A percentile compares a stretch with the other conserved stretches of the same genome.
phyloP scores from a whole-genome alignment of 2,888 invertebrate species.

The Oxycera nigricornis region DNA sequence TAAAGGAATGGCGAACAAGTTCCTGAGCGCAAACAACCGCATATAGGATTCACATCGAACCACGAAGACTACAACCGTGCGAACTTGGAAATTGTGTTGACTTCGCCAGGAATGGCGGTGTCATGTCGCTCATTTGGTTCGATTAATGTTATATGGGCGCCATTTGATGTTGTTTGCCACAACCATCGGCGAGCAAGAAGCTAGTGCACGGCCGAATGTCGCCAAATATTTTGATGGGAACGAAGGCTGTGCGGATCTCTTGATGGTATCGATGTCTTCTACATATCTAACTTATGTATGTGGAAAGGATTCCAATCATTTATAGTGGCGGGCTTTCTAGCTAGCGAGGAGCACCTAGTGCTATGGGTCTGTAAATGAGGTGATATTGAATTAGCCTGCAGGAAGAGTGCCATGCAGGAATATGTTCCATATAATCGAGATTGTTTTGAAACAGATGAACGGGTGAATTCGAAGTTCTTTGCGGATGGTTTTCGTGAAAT shows the following conservation, averaged over 20 bases:
- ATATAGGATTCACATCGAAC: neutral
- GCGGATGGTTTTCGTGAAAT: too few species aligned
- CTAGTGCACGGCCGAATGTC: neutral
- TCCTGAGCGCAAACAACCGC: neutral
- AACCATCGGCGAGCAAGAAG: neutral
- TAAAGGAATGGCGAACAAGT: neutral
- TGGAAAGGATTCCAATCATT: too few species aligned
- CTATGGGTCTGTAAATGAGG: too few species aligned
- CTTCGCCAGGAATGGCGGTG: slow-evolving; percentile 24
- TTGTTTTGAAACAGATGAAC: too few species aligned
- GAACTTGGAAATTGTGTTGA: slow-evolving; percentile 19
- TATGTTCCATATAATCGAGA: too few species aligned
- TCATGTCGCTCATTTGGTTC: slow-evolving; percentile 30
- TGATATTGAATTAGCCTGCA: too few species aligned
- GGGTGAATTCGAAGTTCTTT: too few species aligned
- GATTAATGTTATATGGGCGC: slow-evolving; percentile 37
- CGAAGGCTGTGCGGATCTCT: neutral
- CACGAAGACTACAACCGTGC: slow-evolving; percentile 3
- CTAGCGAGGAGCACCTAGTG: too few species aligned
- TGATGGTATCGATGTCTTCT: neutral
- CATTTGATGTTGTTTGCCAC: slow-evolving; percentile 34
- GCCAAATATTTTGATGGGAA: slow-evolving; percentile 16
- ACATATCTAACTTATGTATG: too few species aligned
- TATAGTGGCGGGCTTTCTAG: too few species aligned
- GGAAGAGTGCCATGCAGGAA: too few species aligned